phyloP scores from a whole-genome alignment of 2,797 vertebrate genomes.

The Threskiornis aethiopicus region DNA sequence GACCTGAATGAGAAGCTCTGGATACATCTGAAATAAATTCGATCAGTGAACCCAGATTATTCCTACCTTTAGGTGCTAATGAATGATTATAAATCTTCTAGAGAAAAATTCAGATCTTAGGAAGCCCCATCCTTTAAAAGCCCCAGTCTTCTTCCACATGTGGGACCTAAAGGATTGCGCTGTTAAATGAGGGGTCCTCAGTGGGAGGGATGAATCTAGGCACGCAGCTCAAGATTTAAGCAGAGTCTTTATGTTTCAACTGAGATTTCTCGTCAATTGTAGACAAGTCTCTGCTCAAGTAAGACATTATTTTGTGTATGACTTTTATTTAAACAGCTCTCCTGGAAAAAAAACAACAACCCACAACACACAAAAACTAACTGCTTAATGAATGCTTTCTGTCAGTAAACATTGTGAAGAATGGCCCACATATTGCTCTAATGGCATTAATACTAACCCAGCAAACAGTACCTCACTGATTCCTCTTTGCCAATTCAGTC shows the following conservation, averaged over 20 bases:
- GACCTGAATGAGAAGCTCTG: background rate
- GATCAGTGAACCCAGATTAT: background rate
- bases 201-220: background rate
- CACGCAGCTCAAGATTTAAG: background rate
- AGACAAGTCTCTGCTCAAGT: background rate
- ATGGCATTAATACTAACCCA: background rate
- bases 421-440: background rate
- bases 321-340: background rate
- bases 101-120: background rate
- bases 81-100: background rate
- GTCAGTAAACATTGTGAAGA: background rate
- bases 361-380: background rate
- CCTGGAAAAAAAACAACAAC: background rate
- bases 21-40: background rate
- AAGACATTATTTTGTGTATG: background rate
- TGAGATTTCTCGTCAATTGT: background rate
- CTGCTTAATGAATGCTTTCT: background rate
- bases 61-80: background rate
- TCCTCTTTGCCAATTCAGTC: background rate
- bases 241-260: background rate
- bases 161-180: background rate
- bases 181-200: background rate
- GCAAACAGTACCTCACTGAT: background rate
- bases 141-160: rapidly evolving
- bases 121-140: background rate